phyloP scores from a whole-genome alignment of 2,113 vertebrate genomes.

The Puma concolor region DNA sequence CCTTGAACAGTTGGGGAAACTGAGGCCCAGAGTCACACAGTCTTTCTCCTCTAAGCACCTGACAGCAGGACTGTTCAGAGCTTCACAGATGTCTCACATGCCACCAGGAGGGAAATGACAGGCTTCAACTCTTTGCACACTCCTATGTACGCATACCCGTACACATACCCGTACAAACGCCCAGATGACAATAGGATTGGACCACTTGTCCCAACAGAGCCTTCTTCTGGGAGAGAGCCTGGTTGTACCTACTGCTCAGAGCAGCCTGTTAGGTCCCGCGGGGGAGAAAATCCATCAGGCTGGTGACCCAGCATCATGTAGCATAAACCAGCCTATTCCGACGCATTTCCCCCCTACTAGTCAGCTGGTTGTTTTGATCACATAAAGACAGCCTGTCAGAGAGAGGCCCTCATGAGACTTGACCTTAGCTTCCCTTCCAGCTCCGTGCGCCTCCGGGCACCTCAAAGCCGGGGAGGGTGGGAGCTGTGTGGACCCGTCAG shows the following conservation, averaged over 20 bases:
- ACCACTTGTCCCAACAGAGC: background rate
- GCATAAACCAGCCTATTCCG: too few species aligned
- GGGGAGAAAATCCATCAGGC: fast-evolving
- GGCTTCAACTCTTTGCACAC: background rate
- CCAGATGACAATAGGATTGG: background rate
- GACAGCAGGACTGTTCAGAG: background rate
- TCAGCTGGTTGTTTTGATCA: background rate
- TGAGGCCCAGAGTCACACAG: background rate
- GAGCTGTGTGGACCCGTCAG: background rate
- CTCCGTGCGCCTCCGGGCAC: background rate
- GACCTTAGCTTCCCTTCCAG: background rate
- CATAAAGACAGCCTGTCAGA: background rate
- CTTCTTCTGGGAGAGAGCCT: background rate
- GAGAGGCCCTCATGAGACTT: background rate
- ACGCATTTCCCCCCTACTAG: background rate
- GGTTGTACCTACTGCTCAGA: background rate
- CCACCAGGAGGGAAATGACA: background rate
- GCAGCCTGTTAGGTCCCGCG: background rate
- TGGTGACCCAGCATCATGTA: fast-evolving
- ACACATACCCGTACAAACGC: background rate
- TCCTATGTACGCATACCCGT: background rate
- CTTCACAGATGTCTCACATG: background rate
- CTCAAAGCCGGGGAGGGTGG: background rate
- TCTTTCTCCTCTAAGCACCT: background rate
- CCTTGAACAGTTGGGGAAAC: background rate